phyloP scores from a whole-genome alignment of 2,113 vertebrate species.

The Syngnathus scovelli region DNA sequence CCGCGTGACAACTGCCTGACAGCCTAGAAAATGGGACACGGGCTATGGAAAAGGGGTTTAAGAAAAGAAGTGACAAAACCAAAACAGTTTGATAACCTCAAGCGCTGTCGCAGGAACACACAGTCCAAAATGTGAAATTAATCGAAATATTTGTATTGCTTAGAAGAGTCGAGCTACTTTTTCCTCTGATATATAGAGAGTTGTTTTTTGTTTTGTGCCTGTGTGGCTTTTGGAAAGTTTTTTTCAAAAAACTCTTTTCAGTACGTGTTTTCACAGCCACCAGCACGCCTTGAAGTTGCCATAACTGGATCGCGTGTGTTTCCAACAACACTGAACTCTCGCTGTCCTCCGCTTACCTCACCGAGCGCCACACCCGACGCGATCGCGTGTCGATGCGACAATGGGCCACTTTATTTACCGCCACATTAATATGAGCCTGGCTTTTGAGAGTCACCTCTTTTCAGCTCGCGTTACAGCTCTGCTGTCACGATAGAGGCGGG shows the following conservation, averaged over 20 bases:
- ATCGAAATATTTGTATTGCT: not conserved
- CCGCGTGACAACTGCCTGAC: conserved; percentile 62
- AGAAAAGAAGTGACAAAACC: conserved; percentile 55
- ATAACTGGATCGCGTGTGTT: not conserved
- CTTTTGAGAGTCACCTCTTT: not conserved
- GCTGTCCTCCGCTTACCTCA: not conserved
- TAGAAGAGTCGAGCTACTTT: too few species aligned
- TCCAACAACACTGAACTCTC: not conserved
- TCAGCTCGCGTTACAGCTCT: not conserved
- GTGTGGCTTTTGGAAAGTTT: not conserved
- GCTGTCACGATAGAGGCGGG: not conserved
- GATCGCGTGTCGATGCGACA: not conserved
- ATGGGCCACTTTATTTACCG: not conserved
- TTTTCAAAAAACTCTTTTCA: not conserved
- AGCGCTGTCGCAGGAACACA: conserved; percentile 23
- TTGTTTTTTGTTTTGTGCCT: not conserved
- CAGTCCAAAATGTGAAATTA: conserved; percentile 8
- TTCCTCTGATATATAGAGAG: too few species aligned
- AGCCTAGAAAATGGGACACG: conserved; percentile 56
- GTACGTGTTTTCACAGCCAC: not conserved
- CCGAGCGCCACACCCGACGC: not conserved
- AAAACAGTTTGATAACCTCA: conserved; percentile 46
- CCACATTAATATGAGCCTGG: not conserved
- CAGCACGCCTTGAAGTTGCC: not conserved
- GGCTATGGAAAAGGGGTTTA: conserved; percentile 42